Percentiles rank a stretch among this genome's conserved stretches.
Evolutionary conservation across 2,888 invertebrate genomes (phyloP).

Genomic region (Taphrorychus bicolor): DNA sequence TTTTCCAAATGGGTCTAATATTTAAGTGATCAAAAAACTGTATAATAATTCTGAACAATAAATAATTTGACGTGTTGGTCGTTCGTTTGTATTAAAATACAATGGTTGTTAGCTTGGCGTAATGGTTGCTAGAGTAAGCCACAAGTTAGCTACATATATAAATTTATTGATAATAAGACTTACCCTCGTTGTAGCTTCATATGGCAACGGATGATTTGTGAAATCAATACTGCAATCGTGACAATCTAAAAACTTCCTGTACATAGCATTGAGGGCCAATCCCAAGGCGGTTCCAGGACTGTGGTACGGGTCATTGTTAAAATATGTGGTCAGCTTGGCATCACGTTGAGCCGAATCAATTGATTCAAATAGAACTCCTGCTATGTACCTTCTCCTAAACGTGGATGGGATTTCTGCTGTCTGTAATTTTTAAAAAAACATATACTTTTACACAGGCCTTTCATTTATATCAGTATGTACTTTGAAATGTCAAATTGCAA

Average conservation of each 20-base stretch:
- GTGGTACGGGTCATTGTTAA: constrained; percentile 83
- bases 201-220: constrained; percentile 74
- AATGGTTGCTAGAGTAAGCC: no score
- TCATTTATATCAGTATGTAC: no score
- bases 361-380: constrained; percentile 65
- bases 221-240: constrained; percentile 52
- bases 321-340: constrained; percentile 58
- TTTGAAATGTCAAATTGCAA: no score
- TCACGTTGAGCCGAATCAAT: no score
- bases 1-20: no score
- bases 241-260: constrained; percentile 55
- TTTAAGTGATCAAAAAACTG: no score
- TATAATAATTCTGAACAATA: no score
- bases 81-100: no score
- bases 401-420: constrained; percentile 48
- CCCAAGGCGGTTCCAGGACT: constrained; percentile 72
- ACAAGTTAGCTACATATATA: neutral
- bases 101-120: no score
- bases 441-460: neutral
- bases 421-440: constrained; percentile 42
- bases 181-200: constrained; percentile 65
- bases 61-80: no score
- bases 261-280: constrained; percentile 69
- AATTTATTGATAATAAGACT: constrained; percentile 37
- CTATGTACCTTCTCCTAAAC: constrained; percentile 59